Evolutionary conservation across 1,140 invertebrate genomes (phyloP), one percentile per base, ranked within the genome.

Genomic region (Lordiphosa clarofinis): DNA sequence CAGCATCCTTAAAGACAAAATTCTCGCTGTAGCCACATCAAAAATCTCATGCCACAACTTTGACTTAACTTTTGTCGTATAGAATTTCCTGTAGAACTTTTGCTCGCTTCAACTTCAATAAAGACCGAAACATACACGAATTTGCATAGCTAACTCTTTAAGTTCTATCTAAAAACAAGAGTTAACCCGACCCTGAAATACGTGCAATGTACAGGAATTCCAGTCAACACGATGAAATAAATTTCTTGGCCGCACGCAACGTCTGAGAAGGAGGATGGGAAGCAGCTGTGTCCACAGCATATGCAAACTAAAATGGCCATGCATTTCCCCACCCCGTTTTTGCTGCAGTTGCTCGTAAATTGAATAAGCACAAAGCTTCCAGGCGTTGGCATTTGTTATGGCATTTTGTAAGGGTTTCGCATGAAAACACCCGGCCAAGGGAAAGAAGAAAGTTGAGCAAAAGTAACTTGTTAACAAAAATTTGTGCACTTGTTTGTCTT

Each of bases 301-400:
- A 79, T 69, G 69, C 53, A 73, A 67, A 63, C 39, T 15, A 44
- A 61, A 15, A 39, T 42, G 24, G 15, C 36, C 44, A 36, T 47
- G 62, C 47, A 53, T 42, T 67, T 58, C 38, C 47, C 36, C 37
- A 44, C 12, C 21, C 3, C 3, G 1, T 15, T 12, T 31, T n/a
- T 19, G 43, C 40, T 82, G 76, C 62, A 76, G 75, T 76, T 44
- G 42, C 15, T 76, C 48, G 63, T 81, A 81, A 84, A 84, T 81
- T 74, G 57, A 81, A 82, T 75, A 58, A 57, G 24, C 58, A 64
- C 54, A 59, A 47, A 55, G 59, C 40, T 36, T 67, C 36, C 48
- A 37, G 36, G 19, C 36, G 19, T 44, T 50, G 54, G 49, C 49
- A 49, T 64, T 56, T 72, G 60, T 63, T 56, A 44, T 59, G 58